Evolutionary conservation across 2,113 vertebrate species (phyloP).

Genomic region (Oxyura jamaicensis): DNA sequence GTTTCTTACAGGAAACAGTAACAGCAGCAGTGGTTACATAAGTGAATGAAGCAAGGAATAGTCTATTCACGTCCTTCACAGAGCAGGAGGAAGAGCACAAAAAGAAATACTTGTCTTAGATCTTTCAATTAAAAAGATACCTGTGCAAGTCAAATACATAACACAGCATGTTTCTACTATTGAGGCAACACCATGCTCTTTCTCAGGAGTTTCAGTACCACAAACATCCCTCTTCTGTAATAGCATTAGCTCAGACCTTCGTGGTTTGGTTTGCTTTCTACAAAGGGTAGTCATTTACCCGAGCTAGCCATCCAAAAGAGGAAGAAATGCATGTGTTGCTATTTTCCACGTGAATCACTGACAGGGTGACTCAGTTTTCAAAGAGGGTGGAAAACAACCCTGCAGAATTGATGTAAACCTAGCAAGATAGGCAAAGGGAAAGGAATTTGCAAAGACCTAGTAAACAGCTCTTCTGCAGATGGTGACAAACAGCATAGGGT

Average conservation of each 20-base stretch:
- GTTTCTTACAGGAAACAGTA: neutral
- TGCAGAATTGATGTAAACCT: neutral
- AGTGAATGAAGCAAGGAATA: neutral
- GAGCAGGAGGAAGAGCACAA: neutral
- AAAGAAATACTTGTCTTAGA: neutral
- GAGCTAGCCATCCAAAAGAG: neutral
- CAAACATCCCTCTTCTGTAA: neutral
- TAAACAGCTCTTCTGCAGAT: neutral
- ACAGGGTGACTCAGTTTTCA: conserved; percentile 10
- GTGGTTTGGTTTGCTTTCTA: neutral
- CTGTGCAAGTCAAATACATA: neutral
- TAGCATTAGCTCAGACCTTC: neutral
- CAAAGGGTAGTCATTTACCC: neutral
- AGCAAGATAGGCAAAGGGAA: conserved; percentile 5
- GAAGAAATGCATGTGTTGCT: neutral
- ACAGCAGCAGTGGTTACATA: neutral
- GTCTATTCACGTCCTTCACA: neutral
- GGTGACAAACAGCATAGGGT: neutral
- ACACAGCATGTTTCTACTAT: neutral
- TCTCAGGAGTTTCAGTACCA: neutral
- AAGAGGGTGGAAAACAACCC: neutral
- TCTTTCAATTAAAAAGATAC: neutral
- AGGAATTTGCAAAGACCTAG: conserved; percentile 13
- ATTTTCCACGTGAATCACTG: conserved; percentile 35
- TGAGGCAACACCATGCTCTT: neutral